phyloP scores from a whole-genome alignment of 1,140 invertebrate species.

The Ptiloglossa arizonensis region DNA sequence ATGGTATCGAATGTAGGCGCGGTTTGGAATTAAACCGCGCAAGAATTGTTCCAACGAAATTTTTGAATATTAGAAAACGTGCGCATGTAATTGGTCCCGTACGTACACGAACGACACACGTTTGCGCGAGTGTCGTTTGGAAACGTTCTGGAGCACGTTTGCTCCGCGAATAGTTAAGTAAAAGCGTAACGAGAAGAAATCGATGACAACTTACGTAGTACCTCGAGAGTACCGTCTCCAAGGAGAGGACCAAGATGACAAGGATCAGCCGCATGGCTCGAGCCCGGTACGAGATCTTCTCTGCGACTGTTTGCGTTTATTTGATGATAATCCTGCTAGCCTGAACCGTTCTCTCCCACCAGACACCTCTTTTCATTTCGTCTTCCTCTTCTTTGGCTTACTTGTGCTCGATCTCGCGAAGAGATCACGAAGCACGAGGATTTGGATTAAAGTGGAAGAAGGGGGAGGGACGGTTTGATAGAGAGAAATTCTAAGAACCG shows the following conservation, averaged over 20 bases:
- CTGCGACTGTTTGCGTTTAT: slow-evolving; percentile 48
- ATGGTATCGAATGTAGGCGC: too few relatives aligned
- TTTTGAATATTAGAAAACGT: too few relatives aligned
- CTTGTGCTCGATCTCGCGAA: slow-evolving; percentile 36
- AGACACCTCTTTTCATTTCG: slow-evolving; percentile 37
- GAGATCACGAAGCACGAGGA: slow-evolving; percentile 31
- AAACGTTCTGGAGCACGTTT: too few relatives aligned
- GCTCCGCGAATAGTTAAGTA: not conserved
- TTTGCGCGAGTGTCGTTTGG: too few relatives aligned
- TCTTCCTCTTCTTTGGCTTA: slow-evolving; percentile 41
- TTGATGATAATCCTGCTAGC: slow-evolving; percentile 40
- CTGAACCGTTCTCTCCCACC: slow-evolving; percentile 50
- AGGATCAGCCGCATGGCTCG: slow-evolving; percentile 54
- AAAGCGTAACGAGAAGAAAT: not conserved
- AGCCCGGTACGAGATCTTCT: slow-evolving; percentile 36
- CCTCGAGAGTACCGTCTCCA: slow-evolving; percentile 48
- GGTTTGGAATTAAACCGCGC: too few relatives aligned
- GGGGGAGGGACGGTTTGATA: slow-evolving; percentile 41
- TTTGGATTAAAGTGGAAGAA: slow-evolving; percentile 13
- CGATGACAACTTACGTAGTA: slow-evolving; percentile 64
- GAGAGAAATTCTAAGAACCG: slow-evolving; percentile 55
- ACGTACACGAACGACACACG: too few relatives aligned
- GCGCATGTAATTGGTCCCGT: too few relatives aligned
- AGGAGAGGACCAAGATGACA: slow-evolving; percentile 52
- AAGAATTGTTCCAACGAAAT: too few relatives aligned